A percentile compares a stretch with the other conserved stretches of the same genome.
These are phyloP conservation scores for Cisticola juncidis DNA, from an alignment of 2,113 vertebrate species.

Conservation along the genomic window DNA sequence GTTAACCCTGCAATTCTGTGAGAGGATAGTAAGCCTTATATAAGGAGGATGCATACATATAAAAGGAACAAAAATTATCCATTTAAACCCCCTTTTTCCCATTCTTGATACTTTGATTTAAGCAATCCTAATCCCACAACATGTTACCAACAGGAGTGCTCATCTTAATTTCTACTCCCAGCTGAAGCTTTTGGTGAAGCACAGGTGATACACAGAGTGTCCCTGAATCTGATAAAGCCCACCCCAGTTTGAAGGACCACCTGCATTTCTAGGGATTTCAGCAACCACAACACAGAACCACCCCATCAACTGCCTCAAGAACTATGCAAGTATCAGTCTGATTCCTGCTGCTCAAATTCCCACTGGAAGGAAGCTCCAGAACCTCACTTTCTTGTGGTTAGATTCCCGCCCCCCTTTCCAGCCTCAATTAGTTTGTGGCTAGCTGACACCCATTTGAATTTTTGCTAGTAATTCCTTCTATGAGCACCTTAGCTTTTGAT, in stretches of 20 bases:
- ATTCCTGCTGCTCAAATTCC: not conserved
- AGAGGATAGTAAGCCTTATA: not conserved
- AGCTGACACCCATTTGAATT: not conserved
- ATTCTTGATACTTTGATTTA: not conserved
- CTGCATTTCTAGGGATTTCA: not conserved
- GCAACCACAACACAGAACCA: not conserved
- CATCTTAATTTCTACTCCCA: not conserved
- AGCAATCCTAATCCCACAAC: not conserved
- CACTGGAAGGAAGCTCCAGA: not conserved
- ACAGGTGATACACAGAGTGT: fast-evolving
- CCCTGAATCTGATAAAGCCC: not conserved
- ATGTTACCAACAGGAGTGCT: not conserved
- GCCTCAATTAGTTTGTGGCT: not conserved
- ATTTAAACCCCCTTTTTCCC: not conserved
- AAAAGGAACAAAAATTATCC: not conserved
- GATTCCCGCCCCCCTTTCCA: not conserved
- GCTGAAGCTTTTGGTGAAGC: not conserved
- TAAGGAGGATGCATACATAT: not conserved
- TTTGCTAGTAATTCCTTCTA: not conserved
- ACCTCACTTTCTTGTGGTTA: not conserved
- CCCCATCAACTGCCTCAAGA: not conserved
- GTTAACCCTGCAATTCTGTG: not conserved
- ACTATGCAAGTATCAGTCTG: not conserved
- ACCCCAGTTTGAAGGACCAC: not conserved
- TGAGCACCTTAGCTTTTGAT: not conserved